Base-by-base conservation (phyloP, 2,888 invertebrate genomes). In the Cantharis rufa region DNA sequence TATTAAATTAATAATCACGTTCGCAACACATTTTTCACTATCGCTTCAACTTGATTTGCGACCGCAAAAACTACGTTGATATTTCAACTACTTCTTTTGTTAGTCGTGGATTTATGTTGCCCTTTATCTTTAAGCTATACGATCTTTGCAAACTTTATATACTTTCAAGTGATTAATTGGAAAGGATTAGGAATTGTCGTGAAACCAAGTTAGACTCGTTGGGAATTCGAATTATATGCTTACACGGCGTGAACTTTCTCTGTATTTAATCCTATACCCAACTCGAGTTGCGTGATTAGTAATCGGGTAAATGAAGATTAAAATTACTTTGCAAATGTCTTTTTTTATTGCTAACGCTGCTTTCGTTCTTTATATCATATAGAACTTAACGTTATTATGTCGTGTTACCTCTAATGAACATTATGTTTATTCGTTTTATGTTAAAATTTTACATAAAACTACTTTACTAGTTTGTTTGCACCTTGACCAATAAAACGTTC, bases 121-220 rank as follows among this genome's bases (percentile, higher is more conserved):
- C 80, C 83, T 85, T 85, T 85, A 85, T 85, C 85, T 84, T 82
- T 81, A 82, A 83, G 82, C 83, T 83, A 83, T 82, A 82, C 83
- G 83, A 84, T 84, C 84, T 83, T 82, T 81, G 81, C 82, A 84
- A 85, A 85, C 82, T 85, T 85, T 84, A 84, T 85, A 84, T 83
- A 85, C 82, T 83, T 83, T 80, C 80, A 71, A 80, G 85, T 85
- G 86, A 86, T 86, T 86, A 85, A 86, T 86, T 86, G 85, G 84
- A 70, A 78, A 71, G 84, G 84, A 86, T 86, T 86, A 86, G 82
- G 85, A 84, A 84, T 84, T 84, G 85, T 84, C 84, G 79, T 79
- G 79, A 77, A 75, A 78, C 78, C 76, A 73, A 74, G 78, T 72
- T 76, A 74, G 76, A 76, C 78, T 76, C 76, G 78, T 69, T 68